Evolutionary conservation across 2,797 vertebrate genomes (phyloP).

Genomic region (Coendou prehensilis): DNA sequence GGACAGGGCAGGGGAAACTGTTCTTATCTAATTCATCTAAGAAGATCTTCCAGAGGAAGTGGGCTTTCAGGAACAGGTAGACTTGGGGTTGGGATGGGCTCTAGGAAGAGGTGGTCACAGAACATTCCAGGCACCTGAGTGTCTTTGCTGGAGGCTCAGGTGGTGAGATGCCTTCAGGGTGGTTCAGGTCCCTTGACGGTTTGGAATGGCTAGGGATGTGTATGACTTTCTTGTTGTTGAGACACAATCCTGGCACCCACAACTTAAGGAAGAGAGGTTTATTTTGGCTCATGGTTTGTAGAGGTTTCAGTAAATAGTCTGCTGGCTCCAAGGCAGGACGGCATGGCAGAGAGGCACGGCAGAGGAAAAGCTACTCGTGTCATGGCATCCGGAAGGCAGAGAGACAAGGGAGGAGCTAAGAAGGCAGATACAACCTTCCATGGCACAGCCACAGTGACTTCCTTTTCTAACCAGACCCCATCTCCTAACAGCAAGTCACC

Average conservation of each 20-base stretch:
- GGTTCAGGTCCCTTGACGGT: neutral
- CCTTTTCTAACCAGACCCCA: neutral
- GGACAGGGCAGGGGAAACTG: neutral
- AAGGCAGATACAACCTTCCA: neutral
- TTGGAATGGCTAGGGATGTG: neutral
- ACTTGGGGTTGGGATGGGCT: neutral
- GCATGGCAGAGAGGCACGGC: neutral
- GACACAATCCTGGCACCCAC: neutral
- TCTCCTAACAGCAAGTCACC: neutral
- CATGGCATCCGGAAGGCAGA: neutral
- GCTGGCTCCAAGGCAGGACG: neutral
- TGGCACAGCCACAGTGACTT: neutral
- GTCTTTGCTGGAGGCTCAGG: neutral
- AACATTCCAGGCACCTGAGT: constrained; percentile 54
- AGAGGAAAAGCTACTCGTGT: neutral
- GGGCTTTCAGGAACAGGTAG: constrained; percentile 24
- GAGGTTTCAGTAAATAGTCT: neutral
- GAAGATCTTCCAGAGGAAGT: constrained; percentile 55
- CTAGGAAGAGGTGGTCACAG: neutral
- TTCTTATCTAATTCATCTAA: constrained; percentile 26
- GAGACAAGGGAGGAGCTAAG: neutral
- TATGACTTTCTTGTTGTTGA: neutral
- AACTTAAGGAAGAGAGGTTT: neutral
- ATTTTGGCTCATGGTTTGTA: neutral
- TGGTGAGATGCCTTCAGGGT: neutral